Conservation (phyloP, 2,888 invertebrate species). For the Stratiomys singularior region DNA sequence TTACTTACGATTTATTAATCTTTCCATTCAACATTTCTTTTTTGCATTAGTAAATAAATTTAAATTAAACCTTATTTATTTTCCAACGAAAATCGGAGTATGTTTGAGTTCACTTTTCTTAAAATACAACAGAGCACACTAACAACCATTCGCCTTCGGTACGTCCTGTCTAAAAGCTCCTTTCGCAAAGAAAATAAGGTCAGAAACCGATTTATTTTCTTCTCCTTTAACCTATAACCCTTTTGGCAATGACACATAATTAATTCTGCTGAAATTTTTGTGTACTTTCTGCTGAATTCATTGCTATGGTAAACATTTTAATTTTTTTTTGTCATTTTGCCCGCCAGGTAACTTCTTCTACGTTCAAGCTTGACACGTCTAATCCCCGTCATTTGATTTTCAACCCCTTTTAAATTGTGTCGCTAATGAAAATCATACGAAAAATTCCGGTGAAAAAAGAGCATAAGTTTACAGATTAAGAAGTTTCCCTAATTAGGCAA, state of each 20-base stretch:
- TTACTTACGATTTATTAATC: no score
- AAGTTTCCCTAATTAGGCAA: conserved; percentile 26
- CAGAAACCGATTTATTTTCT: no score
- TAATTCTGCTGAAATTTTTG: not conserved
- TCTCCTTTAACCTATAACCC: not conserved
- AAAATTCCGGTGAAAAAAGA: conserved; percentile 7
- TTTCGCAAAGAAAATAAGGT: no score
- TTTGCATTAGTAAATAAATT: no score
- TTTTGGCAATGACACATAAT: not conserved
- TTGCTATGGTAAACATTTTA: not conserved
- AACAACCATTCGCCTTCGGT: no score
- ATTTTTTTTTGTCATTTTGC: no score
- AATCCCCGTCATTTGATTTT: not conserved
- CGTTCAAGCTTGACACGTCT: not conserved
- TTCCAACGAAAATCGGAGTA: no score
- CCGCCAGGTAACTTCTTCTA: not conserved
- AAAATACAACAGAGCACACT: no score
- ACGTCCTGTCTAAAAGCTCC: no score
- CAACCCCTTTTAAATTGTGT: not conserved
- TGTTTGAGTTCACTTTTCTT: no score
- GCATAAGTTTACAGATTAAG: conserved; percentile 21
- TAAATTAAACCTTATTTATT: no score
- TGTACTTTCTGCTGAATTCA: not conserved
- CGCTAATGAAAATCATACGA: conserved; percentile 15
- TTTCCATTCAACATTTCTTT: no score